Evolutionary conservation across 2,888 invertebrate genomes (phyloP).

Genomic region (Apantesis nais): DNA sequence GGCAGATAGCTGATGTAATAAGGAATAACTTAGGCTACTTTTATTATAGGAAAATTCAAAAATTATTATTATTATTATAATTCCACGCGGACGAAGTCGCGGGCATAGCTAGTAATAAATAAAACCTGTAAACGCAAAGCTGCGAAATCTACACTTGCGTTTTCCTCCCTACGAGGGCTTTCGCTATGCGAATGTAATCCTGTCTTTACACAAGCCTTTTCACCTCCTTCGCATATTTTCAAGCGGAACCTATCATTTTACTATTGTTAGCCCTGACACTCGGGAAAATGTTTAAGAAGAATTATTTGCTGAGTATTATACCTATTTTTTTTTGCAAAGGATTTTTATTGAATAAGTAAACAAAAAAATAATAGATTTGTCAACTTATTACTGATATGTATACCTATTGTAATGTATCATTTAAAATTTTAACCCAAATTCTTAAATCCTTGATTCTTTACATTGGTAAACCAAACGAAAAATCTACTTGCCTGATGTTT

Average conservation of each 20-base stretch:
- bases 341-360: background rate
- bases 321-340: background rate
- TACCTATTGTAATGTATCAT: too few relatives aligned
- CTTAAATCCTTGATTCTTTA: background rate
- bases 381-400: too few relatives aligned
- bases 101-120: too few relatives aligned
- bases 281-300: conserved; percentile 41
- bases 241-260: conserved; percentile 49
- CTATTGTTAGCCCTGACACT: conserved; percentile 42
- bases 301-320: conserved; percentile 22
- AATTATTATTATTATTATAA: too few relatives aligned
- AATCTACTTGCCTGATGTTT: conserved; percentile 2
- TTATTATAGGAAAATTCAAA: too few relatives aligned
- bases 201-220: conserved; percentile 35
- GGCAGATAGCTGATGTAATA: too few relatives aligned
- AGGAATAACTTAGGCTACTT: too few relatives aligned
- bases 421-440: too few relatives aligned
- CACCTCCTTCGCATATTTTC: conserved; percentile 49
- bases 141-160: background rate
- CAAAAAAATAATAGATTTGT: background rate
- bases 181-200: background rate
- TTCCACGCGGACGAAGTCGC: too few relatives aligned
- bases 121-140: background rate
- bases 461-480: background rate
- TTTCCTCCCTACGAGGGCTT: background rate